Conservation (phyloP, 2,113 vertebrate species). For the Zosterops pallidus region DNA sequence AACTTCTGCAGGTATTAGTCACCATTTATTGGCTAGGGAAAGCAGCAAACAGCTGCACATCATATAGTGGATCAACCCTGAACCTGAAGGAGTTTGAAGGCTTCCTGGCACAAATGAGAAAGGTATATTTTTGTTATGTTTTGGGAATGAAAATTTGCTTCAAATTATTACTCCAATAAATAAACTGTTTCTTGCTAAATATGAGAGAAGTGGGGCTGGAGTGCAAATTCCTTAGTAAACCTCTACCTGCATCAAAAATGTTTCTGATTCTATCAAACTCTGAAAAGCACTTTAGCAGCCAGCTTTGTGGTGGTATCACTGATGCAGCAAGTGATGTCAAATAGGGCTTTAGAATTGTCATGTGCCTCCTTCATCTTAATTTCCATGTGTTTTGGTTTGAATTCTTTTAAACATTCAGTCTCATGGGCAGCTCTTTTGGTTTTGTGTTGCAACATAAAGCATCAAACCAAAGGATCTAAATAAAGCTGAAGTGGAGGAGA, state of each 20-base stretch:
- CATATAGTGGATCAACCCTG: constrained; percentile 90
- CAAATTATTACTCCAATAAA: not conserved
- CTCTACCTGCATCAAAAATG: not conserved
- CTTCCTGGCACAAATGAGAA: constrained; percentile 93
- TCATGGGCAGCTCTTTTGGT: not conserved
- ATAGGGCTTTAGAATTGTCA: not conserved
- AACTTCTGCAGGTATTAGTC: constrained; percentile 86
- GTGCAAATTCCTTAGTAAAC: not conserved
- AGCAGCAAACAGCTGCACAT: constrained; percentile 86
- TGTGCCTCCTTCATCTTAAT: not conserved
- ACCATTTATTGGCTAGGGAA: constrained; percentile 98
- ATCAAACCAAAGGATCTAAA: constrained; percentile 7
- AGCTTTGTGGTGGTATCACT: not conserved
- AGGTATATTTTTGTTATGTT: constrained; percentile 76
- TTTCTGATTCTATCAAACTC: not conserved
- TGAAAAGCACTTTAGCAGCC: not conserved
- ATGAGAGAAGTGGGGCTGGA: not conserved
- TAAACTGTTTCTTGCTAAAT: not conserved
- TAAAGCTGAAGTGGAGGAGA: not conserved
- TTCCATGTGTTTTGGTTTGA: not conserved
- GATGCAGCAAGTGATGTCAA: not conserved
- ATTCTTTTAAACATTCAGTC: not conserved
- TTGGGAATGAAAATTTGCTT: not conserved
- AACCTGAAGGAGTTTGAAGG: constrained; percentile 95
- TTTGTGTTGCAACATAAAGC: not conserved